Conservation (phyloP, 2,113 vertebrate genomes). For the Thomomys bottae region DNA sequence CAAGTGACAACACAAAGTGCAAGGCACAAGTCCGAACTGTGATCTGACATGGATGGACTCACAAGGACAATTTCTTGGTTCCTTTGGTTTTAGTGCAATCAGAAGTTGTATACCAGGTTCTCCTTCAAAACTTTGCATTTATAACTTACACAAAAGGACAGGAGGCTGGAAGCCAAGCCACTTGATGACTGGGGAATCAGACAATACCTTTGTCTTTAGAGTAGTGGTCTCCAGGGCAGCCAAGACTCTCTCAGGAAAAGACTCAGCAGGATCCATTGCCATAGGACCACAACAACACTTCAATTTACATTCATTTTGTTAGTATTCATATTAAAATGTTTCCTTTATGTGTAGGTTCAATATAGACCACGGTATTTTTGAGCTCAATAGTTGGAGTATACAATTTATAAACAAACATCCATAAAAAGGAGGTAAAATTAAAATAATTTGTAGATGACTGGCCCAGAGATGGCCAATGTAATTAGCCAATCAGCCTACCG, state of each 20-base stretch:
- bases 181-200: not conserved
- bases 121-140: not conserved
- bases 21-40: not conserved
- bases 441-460: not conserved
- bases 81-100: not conserved
- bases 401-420: not conserved
- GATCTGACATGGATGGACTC: not conserved
- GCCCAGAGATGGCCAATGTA: not conserved
- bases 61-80: no score
- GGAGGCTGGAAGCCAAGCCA: not conserved
- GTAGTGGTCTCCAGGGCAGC: not conserved
- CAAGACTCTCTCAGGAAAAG: no score
- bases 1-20: not conserved
- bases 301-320: not conserved
- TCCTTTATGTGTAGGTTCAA: not conserved
- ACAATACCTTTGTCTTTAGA: not conserved
- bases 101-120: rapidly evolving
- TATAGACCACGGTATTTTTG: not conserved
- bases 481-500: not conserved
- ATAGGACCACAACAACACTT: not conserved
- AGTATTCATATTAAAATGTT: not conserved
- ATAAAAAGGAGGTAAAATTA: not conserved
- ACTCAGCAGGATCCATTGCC: no score
- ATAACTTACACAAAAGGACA: not conserved
- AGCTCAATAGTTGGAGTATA: not conserved